A percentile compares a stretch with the other conserved stretches of the same genome.
phyloP scores from a whole-genome alignment of 2,797 vertebrate species.

The Pseudochaenichthys georgianus region DNA sequence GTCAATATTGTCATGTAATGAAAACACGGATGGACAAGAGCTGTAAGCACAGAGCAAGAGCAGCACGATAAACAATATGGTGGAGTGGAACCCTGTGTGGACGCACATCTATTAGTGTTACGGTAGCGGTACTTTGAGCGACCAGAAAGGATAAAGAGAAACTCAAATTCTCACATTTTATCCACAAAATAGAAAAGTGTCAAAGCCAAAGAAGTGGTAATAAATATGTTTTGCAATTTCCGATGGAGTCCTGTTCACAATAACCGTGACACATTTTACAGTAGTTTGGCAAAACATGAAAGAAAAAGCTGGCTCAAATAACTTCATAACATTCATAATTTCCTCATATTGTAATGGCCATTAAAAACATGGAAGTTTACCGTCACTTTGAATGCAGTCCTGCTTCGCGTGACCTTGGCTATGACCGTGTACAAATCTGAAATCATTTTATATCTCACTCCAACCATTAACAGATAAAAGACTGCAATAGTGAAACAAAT shows the following conservation, averaged over 20 bases:
- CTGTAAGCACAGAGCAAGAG: too few species aligned
- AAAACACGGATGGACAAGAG: too few species aligned
- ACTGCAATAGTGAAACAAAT: neutral
- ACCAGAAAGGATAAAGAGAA: too few species aligned
- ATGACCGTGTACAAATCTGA: neutral
- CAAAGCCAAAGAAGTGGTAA: too few species aligned
- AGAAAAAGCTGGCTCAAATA: neutral
- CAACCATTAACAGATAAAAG: conserved; percentile 1
- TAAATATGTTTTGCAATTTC: neutral
- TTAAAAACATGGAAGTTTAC: neutral
- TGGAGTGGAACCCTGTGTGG: too few species aligned
- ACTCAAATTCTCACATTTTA: too few species aligned
- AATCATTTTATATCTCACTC: neutral
- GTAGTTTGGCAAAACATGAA: neutral
- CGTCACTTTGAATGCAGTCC: neutral
- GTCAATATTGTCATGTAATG: too few species aligned
- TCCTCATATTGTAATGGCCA: neutral
- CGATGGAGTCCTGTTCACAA: neutral
- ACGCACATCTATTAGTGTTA: too few species aligned
- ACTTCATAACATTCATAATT: neutral
- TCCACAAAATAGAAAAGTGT: too few species aligned
- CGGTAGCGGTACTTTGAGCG: too few species aligned
- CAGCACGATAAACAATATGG: too few species aligned
- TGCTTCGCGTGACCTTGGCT: neutral
- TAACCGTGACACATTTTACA: neutral